phyloP scores from a whole-genome alignment of 1,140 invertebrate genomes.

The Dysdera silvatica region DNA sequence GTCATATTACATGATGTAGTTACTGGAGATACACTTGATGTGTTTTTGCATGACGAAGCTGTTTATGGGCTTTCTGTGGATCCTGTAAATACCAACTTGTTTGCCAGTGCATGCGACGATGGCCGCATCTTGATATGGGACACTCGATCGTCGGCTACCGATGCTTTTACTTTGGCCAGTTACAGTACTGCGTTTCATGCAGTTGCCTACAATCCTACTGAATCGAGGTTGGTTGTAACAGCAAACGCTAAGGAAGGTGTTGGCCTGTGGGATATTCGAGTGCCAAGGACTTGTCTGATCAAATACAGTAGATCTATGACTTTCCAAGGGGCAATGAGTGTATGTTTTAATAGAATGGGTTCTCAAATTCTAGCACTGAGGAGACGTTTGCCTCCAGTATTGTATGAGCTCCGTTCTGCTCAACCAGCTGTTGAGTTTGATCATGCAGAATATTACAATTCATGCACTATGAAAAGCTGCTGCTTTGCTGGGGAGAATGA shows the following conservation, averaged over 20 bases:
- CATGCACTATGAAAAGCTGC: constrained; percentile 94
- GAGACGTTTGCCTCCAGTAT: constrained; percentile 68
- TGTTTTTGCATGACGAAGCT: constrained; percentile 74
- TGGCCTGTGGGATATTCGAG: constrained; percentile 77
- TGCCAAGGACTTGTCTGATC: constrained; percentile 56
- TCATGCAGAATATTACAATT: constrained; percentile 86
- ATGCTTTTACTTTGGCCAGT: constrained; percentile 58
- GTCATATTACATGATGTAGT: constrained; percentile 75
- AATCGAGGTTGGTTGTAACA: constrained; percentile 69
- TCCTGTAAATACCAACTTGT: constrained; percentile 69
- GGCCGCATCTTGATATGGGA: constrained; percentile 78
- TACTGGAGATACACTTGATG: constrained; percentile 62
- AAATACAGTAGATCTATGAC: constrained; percentile 59
- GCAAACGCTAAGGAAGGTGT: constrained; percentile 84
- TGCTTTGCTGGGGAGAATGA: constrained; percentile 84
- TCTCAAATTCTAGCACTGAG: constrained; percentile 71
- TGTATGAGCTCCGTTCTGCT: constrained; percentile 61
- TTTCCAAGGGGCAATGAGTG: constrained; percentile 79
- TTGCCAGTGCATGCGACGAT: constrained; percentile 84
- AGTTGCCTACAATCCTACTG: constrained; percentile 79
- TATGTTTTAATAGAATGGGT: constrained; percentile 73
- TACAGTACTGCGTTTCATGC: constrained; percentile 72
- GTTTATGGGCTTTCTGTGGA: constrained; percentile 81
- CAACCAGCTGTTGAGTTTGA: constrained; percentile 74
- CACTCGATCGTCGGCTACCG: constrained; percentile 53